Base-by-base conservation (phyloP, 2,113 vertebrate genomes). In the Brachypteracias leptosomus region DNA sequence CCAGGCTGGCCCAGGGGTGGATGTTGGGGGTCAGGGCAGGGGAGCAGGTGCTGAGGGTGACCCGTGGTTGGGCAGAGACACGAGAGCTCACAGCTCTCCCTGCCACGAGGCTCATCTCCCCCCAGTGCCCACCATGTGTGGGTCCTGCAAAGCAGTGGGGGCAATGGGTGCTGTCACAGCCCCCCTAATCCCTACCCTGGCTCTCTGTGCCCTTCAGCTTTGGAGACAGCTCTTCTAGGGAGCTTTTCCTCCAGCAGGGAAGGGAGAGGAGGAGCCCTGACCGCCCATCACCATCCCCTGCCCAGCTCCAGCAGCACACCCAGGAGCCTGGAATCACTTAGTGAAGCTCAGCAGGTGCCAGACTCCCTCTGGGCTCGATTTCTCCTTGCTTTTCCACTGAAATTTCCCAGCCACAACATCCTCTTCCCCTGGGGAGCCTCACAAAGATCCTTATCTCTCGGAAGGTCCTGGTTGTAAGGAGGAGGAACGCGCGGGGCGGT, bases 261-360 rank as follows among this genome's bases (percentile, higher is more conserved):
- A 12, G 76, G 66, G 59, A 42, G 52, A 89, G 77, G 78, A 87
- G 66, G 49, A 79, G 74, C 74, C 76, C 84, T 0, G 83, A 36
- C 77, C 6, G 26, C 77, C 52, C 63, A 44, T 71, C 2, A 1
- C 57, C n/a, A 4, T 44, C 82, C 91, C n/a, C 1, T 18, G 59
- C 72, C 84, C 52, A 0, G 84, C 87, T 81, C 63, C 89, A 71
- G 91, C 78, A 58, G 44, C 47, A 42, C 14, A 13, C 63, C 76
- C 51, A 8, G 82, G 55, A 92, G 75, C 88, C 84, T 93, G 95
- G 78, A 93, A 87, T 74, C 3, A 36, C 35, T 93, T 74, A 77
- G 51, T 1, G 11, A 81, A 62, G 72, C 85, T 93, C 82, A 18
- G 82, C 95, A 93, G 95, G 91, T 97, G 93, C 95, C 92, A 93